Conservation (phyloP, 2,888 invertebrate genomes). For the Drosophila subquinaria region DNA sequence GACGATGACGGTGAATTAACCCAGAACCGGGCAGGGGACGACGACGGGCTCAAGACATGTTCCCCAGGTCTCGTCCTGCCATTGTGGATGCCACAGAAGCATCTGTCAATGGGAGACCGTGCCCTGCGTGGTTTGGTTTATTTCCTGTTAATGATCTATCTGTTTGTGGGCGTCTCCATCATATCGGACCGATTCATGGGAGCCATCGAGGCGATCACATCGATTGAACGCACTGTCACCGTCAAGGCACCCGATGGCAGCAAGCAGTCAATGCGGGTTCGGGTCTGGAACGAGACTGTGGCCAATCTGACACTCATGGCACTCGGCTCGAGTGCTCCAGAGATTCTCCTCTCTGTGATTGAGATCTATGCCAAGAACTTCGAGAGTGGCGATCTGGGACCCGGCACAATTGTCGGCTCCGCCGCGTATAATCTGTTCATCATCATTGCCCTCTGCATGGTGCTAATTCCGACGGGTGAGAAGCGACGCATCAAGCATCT, state of each 20-base stretch:
- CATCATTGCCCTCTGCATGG: constrained; percentile 97
- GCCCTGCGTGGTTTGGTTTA: constrained; percentile 95
- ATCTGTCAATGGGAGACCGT: constrained; percentile 91
- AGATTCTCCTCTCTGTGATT: constrained; percentile 98
- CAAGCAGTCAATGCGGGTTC: constrained; percentile 94
- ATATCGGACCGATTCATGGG: constrained; percentile 99
- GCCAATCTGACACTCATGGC: constrained; percentile 99
- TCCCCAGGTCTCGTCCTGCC: constrained; percentile 94
- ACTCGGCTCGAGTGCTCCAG: constrained; percentile 98
- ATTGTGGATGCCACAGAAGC: constrained; percentile 93
- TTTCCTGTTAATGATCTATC: constrained; percentile 94
- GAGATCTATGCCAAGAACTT: constrained; percentile 98
- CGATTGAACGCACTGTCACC: constrained; percentile 97
- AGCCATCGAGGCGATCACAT: constrained; percentile 99
- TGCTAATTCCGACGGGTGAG: constrained; percentile 96
- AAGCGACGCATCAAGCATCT: constrained; percentile 97
- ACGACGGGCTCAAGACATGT: constrained; percentile 86
- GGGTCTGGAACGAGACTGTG: constrained; percentile 99
- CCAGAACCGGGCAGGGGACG: neutral
- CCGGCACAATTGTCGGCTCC: constrained; percentile 99
- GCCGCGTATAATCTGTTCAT: constrained; percentile 99
- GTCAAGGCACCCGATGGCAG: constrained; percentile 96
- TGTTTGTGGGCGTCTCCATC: constrained; percentile 99
- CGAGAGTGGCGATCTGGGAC: constrained; percentile 98
- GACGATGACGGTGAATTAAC: neutral